Evolutionary conservation across 2,888 invertebrate species (phyloP).

Genomic region (Nomada fucata): DNA sequence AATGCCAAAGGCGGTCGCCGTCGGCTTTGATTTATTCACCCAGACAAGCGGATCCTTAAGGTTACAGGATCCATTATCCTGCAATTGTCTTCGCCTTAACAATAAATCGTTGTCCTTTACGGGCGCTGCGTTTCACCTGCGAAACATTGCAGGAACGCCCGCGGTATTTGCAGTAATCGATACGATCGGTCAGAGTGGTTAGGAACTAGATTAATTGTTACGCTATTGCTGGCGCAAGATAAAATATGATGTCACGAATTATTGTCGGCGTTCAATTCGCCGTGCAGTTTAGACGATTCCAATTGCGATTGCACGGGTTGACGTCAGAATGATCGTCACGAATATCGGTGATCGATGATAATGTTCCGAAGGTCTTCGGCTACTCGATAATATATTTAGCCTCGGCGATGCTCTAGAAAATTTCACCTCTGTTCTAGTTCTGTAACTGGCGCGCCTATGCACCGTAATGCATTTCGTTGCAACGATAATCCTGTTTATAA

Average conservation of each 20-base stretch:
- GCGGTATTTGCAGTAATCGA: constrained; percentile 17
- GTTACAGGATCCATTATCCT: not conserved
- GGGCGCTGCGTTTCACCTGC: not conserved
- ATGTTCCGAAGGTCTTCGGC: constrained; percentile 15
- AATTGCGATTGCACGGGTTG: constrained; percentile 9
- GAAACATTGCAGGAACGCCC: not conserved
- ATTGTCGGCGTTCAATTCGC: constrained; percentile 27
- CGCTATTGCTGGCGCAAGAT: constrained; percentile 12
- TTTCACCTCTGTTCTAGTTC: not conserved
- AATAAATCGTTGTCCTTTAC: constrained; percentile 11
- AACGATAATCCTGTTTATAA: not conserved
- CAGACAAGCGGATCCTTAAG: not conserved
- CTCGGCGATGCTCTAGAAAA: constrained; percentile 16
- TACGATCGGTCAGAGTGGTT: constrained; percentile 8
- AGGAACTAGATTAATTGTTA: constrained; percentile 35
- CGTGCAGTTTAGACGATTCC: constrained; percentile 43
- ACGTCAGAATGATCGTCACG: constrained; percentile 29
- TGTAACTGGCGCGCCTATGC: not conserved
- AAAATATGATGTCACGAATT: constrained; percentile 50
- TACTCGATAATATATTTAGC: constrained; percentile 29
- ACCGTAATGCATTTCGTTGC: not conserved
- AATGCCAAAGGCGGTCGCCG: constrained; percentile 2
- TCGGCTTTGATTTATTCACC: constrained; percentile 13
- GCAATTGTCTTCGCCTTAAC: too few relatives aligned
- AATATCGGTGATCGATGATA: constrained; percentile 41